Conservation (phyloP, 2,113 vertebrate species). For the Bothrops jararaca region DNA sequence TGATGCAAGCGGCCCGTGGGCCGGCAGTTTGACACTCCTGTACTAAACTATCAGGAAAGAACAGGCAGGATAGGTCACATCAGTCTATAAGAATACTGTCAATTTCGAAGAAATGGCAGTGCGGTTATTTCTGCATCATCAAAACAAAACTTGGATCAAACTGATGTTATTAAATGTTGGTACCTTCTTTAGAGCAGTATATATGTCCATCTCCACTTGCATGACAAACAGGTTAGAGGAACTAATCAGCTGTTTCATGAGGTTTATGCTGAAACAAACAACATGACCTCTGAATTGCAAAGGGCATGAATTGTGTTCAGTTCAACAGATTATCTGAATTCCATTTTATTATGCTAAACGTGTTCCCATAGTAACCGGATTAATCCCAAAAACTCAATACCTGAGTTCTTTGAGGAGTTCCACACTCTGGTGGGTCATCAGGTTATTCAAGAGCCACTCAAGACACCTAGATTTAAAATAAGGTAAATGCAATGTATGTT, state of each 20-base stretch:
- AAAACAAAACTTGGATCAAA: background rate
- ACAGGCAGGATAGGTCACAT: background rate
- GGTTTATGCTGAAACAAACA: conserved; percentile 73
- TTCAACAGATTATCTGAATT: background rate
- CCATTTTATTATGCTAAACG: background rate
- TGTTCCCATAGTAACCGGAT: background rate
- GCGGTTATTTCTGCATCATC: background rate
- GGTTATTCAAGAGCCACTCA: conserved; percentile 96
- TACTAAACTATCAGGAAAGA: background rate
- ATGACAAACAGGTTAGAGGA: conserved; percentile 96
- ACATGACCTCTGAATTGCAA: background rate
- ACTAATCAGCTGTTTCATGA: conserved; percentile 91
- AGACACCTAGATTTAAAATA: conserved; percentile 81
- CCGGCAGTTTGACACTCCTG: too few relatives aligned
- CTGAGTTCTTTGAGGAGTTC: conserved; percentile 95
- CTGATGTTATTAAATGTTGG: background rate
- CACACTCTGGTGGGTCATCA: conserved; percentile 96
- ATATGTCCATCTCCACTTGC: conserved; percentile 99
- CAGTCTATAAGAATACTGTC: background rate
- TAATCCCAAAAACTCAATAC: conserved; percentile 63
- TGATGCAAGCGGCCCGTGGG: too few relatives aligned
- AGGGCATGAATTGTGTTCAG: background rate
- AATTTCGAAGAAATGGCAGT: background rate
- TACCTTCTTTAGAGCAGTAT: conserved; percentile 97
- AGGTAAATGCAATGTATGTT: background rate